These are phyloP conservation scores for Scaptomyza hsui DNA, from an alignment of 1,140 invertebrate genomes.

Conservation along the genomic window DNA sequence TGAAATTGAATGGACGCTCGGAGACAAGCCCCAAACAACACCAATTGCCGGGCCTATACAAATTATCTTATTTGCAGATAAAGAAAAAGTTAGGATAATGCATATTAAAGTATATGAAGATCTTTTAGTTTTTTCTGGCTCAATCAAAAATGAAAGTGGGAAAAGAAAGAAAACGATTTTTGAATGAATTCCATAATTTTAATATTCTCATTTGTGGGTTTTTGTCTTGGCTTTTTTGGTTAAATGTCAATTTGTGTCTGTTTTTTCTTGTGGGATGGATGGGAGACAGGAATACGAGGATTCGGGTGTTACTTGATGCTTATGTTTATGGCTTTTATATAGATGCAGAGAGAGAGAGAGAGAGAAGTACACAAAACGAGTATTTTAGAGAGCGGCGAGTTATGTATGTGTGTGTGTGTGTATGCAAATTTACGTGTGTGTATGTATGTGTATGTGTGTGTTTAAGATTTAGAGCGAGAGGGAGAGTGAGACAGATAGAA, in stretches of 20 bases:
- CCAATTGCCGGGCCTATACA: slow-evolving; percentile 11
- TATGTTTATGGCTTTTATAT: slow-evolving; percentile 46
- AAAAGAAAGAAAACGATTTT: not conserved
- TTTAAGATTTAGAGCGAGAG: not conserved
- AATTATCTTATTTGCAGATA: slow-evolving; percentile 3
- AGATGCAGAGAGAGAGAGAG: slow-evolving; percentile 48
- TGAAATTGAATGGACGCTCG: slow-evolving; percentile 1
- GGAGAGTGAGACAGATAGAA: not conserved
- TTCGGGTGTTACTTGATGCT: slow-evolving; percentile 12
- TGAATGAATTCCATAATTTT: not conserved
- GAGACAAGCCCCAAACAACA: slow-evolving; percentile 6
- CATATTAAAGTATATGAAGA: slow-evolving; percentile 25
- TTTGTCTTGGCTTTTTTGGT: slow-evolving; percentile 8
- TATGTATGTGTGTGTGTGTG: slow-evolving; percentile 22
- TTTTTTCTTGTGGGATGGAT: slow-evolving; percentile 1
- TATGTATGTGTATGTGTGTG: slow-evolving; percentile 6
- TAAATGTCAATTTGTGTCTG: slow-evolving; percentile 15
- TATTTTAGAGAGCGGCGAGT: slow-evolving; percentile 39
- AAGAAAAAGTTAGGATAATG: slow-evolving; percentile 24
- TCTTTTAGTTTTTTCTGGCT: slow-evolving; percentile 9
- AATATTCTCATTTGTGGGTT: slow-evolving; percentile 1
- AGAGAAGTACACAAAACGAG: slow-evolving; percentile 47
- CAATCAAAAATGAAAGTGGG: slow-evolving; percentile 19
- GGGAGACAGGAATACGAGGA: not conserved
- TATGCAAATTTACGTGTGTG: not conserved